These are phyloP conservation scores for Synaphobranchus kaupii DNA, from an alignment of 2,797 vertebrate genomes.

Conservation along the genomic window DNA sequence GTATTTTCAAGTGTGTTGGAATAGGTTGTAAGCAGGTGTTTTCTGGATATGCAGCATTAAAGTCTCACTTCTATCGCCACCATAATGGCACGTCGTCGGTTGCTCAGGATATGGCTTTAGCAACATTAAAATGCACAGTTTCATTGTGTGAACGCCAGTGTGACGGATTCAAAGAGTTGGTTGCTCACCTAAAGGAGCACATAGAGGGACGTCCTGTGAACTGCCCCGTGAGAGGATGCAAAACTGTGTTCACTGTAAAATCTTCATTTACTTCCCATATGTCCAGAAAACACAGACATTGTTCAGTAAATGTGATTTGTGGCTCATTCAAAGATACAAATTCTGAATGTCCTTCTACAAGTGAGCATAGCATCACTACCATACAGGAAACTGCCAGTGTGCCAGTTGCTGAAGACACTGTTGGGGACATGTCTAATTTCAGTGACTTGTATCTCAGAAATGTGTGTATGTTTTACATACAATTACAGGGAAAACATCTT, in stretches of 20 bases:
- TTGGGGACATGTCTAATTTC: neutral
- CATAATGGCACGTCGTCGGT: neutral
- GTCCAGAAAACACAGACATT: conserved; percentile 32
- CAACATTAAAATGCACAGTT: conserved; percentile 7
- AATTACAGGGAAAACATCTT: conserved; percentile 23
- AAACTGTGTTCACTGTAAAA: conserved; percentile 29
- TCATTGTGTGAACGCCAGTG: conserved; percentile 5
- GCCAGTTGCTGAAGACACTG: neutral
- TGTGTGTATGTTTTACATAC: conserved; percentile 21
- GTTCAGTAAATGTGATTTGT: conserved; percentile 24
- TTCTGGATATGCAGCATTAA: neutral
- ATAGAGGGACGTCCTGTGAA: conserved; percentile 24
- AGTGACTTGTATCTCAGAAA: conserved; percentile 24
- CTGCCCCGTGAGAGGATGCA: conserved; percentile 41
- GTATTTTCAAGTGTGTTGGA: neutral
- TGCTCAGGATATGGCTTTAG: neutral
- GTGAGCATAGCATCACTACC: neutral
- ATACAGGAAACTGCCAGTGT: neutral
- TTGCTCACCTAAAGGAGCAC: conserved; percentile 32
- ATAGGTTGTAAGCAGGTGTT: conserved; percentile 19
- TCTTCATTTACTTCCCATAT: conserved; percentile 32
- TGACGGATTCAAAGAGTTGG: neutral
- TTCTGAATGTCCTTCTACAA: neutral
- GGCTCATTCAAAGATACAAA: neutral
- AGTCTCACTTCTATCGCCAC: neutral